Conservation (phyloP, 2,797 vertebrate species). For the Potorous gilbertii region DNA sequence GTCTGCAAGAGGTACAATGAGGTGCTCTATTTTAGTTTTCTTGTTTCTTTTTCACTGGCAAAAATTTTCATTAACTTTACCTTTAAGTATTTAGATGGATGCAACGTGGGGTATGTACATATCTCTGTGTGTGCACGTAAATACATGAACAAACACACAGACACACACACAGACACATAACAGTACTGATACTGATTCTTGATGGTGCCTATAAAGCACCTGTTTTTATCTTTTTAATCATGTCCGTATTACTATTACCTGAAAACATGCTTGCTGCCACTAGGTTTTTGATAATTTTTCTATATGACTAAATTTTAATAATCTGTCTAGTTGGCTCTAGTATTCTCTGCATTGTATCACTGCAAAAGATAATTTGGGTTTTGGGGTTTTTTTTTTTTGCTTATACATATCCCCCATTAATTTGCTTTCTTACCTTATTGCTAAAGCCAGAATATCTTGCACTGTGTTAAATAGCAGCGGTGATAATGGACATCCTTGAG, state of each 20-base stretch:
- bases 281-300: not conserved
- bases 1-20: not conserved
- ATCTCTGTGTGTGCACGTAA: too few species aligned
- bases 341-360: not conserved
- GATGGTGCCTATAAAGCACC: not conserved
- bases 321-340: not conserved
- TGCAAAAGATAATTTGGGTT: not conserved
- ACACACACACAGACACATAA: too few species aligned
- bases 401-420: not conserved
- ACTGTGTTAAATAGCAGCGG: not conserved
- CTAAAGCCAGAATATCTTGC: not conserved
- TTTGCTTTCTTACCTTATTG: not conserved
- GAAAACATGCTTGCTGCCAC: not conserved
- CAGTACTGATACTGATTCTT: not conserved
- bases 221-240: not conserved
- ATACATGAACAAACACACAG: too few species aligned
- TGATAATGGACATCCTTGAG: not conserved
- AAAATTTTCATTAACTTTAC: not conserved
- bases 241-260: not conserved
- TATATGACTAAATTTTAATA: not conserved
- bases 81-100: not conserved
- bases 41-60: not conserved
- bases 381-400: not conserved
- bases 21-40: not conserved
- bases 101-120: too few species aligned